A percentile compares a stretch with the other conserved stretches of the same genome.
These are phyloP conservation scores for Drosophila lutescens DNA, from an alignment of 2,888 invertebrate genomes.

Conservation along the genomic window DNA sequence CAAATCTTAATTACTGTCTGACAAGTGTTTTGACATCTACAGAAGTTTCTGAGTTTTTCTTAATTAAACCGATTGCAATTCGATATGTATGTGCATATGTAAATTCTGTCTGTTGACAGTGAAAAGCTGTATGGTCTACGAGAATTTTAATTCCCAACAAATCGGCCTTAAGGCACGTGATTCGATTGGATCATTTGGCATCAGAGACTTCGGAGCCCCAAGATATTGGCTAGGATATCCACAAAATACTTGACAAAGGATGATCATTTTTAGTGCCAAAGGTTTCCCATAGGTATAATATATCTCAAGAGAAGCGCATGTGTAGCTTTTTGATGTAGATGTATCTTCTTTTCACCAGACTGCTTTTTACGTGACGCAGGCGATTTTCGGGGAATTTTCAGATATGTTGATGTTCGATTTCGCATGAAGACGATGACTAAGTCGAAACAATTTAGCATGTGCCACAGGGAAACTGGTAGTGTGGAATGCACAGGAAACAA, in stretches of 20 bases:
- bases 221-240: no score
- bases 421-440: conserved; percentile 33
- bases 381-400: conserved; percentile 36
- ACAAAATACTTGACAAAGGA: no score
- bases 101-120: conserved; percentile 20
- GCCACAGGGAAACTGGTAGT: not conserved
- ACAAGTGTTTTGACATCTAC: conserved; percentile 32
- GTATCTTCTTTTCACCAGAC: conserved; percentile 11
- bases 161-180: conserved; percentile 1
- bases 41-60: conserved; percentile 5
- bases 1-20: conserved; percentile 29
- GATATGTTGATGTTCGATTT: conserved; percentile 20
- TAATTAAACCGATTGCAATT: conserved; percentile 19
- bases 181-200: not conserved
- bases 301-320: not conserved
- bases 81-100: conserved; percentile 27
- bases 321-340: conserved; percentile 5
- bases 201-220: not conserved
- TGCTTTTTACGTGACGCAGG: conserved; percentile 36
- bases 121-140: conserved; percentile 2
- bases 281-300: no score
- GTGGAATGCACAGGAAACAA: conserved; percentile 1
- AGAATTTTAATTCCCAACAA: not conserved
- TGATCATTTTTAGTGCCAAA: no score
- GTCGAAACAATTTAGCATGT: conserved; percentile 19